Conservation (phyloP, 2,113 vertebrate genomes). For the Pagrus major region DNA sequence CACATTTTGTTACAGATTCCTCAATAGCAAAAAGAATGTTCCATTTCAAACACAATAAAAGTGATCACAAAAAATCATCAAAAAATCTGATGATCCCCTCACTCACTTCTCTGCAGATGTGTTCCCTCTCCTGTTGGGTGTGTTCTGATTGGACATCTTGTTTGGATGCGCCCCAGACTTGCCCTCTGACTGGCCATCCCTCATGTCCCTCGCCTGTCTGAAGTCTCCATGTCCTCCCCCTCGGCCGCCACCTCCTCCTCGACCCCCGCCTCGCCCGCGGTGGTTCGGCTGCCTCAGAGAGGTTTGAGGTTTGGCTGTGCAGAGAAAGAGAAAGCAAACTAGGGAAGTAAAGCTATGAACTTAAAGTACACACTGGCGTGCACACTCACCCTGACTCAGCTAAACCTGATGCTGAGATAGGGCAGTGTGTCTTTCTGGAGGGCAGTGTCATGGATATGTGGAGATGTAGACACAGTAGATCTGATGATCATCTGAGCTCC, state of each 20-base stretch:
- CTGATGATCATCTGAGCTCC: background rate
- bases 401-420: conserved; percentile 30
- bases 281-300: conserved; percentile 91
- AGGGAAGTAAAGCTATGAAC: background rate
- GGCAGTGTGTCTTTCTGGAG: conserved; percentile 10
- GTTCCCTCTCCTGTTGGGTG: conserved; percentile 71
- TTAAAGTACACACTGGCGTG: background rate
- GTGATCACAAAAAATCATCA: background rate
- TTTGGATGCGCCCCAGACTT: conserved; percentile 63
- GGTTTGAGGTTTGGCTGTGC: conserved; percentile 91
- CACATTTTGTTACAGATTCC: background rate
- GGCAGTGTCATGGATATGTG: conserved; percentile 5
- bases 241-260: conserved; percentile 67
- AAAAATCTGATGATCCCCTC: background rate
- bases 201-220: conserved; percentile 76
- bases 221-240: conserved; percentile 72
- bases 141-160: conserved; percentile 71
- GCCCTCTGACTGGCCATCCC: conserved; percentile 77
- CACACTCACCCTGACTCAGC: conserved; percentile 25
- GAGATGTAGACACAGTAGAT: background rate
- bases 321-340: conserved; percentile 12
- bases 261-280: conserved; percentile 73
- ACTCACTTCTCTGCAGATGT: conserved; percentile 79
- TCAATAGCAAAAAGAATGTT: background rate
- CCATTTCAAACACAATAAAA: background rate